A percentile compares a stretch with the other conserved stretches of the same genome.
Conservation (phyloP, 2,888 invertebrate species). For the Tipula helvola region DNA sequence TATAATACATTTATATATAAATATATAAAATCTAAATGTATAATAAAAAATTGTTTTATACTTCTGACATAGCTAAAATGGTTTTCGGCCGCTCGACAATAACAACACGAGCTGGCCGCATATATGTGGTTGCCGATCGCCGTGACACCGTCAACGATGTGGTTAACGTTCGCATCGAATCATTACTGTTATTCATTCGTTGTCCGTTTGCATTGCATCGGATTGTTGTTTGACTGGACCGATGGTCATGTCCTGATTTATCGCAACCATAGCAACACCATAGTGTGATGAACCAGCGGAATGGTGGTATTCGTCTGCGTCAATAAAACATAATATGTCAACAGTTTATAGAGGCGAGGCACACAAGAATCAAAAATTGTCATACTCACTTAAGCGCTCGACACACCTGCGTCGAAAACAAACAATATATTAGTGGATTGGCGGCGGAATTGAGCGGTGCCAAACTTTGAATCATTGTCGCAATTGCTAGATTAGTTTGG, state of each 20-base stretch:
- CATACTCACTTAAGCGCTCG: constrained; percentile 60
- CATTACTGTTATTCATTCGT: constrained; percentile 31
- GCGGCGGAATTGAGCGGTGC: constrained; percentile 88
- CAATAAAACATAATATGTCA: background rate
- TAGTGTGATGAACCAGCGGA: constrained; percentile 44
- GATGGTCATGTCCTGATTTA: constrained; percentile 20
- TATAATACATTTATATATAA: background rate
- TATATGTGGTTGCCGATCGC: constrained; percentile 24
- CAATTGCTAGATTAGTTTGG: constrained; percentile 69
- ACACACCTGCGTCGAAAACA: constrained; percentile 84
- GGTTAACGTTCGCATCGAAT: constrained; percentile 35
- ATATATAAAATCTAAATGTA: background rate
- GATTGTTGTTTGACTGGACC: constrained; percentile 19
- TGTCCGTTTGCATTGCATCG: constrained; percentile 32
- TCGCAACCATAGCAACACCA: constrained; percentile 38
- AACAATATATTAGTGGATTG: constrained; percentile 87
- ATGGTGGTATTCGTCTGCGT: constrained; percentile 44
- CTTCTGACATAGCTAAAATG: constrained; percentile 31
- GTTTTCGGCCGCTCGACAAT: constrained; percentile 30
- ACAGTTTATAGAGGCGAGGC: background rate
- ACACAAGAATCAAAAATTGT: background rate
- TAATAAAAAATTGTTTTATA: constrained; percentile 23
- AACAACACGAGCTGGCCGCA: constrained; percentile 27
- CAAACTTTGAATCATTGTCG: constrained; percentile 82
- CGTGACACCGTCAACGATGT: constrained; percentile 33